A percentile compares a stretch with the other conserved stretches of the same genome.
These are phyloP conservation scores for Ascidia mentula DNA, from an alignment of 23 tunicate genomes.

Conservation along the genomic window DNA sequence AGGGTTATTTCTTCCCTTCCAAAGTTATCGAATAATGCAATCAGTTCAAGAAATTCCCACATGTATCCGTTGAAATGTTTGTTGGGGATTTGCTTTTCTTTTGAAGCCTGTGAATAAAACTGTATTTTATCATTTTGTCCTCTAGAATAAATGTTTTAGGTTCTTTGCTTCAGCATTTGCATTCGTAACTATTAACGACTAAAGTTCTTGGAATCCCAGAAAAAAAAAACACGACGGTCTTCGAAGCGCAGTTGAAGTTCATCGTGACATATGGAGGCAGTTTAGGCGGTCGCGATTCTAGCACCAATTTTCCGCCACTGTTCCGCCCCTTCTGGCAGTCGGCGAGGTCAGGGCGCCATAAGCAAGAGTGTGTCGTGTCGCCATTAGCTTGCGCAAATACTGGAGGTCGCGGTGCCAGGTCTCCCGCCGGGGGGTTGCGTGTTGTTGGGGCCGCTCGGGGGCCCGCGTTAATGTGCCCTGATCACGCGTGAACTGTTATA, in stretches of 20 bases:
- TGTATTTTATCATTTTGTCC: no score
- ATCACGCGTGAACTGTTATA: constrained; percentile 8
- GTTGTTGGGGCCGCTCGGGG: background rate
- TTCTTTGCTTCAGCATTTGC: no score
- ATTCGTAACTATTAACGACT: no score
- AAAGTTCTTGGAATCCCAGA: no score
- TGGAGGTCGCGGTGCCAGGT: background rate
- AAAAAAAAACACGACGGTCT: background rate
- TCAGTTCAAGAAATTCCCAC: no score
- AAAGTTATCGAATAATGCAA: no score
- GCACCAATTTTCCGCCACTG: constrained; percentile 52
- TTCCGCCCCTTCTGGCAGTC: constrained; percentile 56
- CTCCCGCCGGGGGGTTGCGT: background rate
- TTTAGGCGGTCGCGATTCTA: constrained; percentile 13
- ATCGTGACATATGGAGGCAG: constrained; percentile 29
- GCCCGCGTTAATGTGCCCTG: background rate
- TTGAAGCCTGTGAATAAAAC: no score
- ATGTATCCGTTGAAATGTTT: no score
- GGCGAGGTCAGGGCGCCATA: background rate
- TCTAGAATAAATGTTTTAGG: no score
- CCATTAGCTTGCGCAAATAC: constrained; percentile 8
- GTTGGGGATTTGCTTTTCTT: no score
- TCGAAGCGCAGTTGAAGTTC: background rate
- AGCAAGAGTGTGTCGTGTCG: background rate
- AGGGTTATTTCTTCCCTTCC: no score